phyloP scores from a whole-genome alignment of 2,888 invertebrate genomes.

The Stenurella melanura region DNA sequence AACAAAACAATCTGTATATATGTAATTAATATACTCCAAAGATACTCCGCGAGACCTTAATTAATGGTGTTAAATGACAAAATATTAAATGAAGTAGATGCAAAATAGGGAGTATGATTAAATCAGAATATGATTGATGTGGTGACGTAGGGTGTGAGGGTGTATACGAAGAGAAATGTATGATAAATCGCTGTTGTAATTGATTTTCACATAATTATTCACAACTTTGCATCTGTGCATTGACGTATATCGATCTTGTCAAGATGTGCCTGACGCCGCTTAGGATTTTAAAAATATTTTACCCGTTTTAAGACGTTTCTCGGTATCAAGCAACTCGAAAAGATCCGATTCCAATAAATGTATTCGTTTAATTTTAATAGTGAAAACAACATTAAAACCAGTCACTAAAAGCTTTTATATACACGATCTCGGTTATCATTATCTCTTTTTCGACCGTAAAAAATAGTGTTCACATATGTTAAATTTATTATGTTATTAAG shows the following conservation, averaged over 20 bases:
- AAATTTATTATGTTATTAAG: slow-evolving; percentile 72
- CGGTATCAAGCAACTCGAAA: slow-evolving; percentile 33
- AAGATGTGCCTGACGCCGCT: slow-evolving; percentile 43
- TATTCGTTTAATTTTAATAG: slow-evolving; percentile 58
- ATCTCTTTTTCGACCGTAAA: slow-evolving; percentile 65
- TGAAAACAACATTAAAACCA: slow-evolving; percentile 61
- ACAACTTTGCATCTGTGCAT: slow-evolving; percentile 72
- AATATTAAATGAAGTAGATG: slow-evolving; percentile 62
- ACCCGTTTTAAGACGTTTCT: slow-evolving; percentile 11
- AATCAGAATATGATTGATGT: slow-evolving; percentile 70
- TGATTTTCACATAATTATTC: slow-evolving; percentile 73
- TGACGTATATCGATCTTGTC: slow-evolving; percentile 68
- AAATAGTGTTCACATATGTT: slow-evolving; percentile 71
- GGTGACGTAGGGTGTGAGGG: slow-evolving; percentile 58
- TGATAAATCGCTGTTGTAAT: slow-evolving; percentile 73
- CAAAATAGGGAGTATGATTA: slow-evolving; percentile 66
- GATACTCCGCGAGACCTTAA: slow-evolving; percentile 39
- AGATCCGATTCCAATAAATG: slow-evolving; percentile 57
- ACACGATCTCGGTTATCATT: slow-evolving; percentile 62
- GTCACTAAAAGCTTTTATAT: slow-evolving; percentile 66
- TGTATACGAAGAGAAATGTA: slow-evolving; percentile 62
- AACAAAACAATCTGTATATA: neutral
- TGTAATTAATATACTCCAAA: slow-evolving; percentile 20
- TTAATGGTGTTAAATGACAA: slow-evolving; percentile 55
- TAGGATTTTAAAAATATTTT: slow-evolving; percentile 3